These are phyloP conservation scores for Neolamprologus sp. DNA, from an alignment of 2,113 vertebrate species.

Conservation along the genomic window DNA sequence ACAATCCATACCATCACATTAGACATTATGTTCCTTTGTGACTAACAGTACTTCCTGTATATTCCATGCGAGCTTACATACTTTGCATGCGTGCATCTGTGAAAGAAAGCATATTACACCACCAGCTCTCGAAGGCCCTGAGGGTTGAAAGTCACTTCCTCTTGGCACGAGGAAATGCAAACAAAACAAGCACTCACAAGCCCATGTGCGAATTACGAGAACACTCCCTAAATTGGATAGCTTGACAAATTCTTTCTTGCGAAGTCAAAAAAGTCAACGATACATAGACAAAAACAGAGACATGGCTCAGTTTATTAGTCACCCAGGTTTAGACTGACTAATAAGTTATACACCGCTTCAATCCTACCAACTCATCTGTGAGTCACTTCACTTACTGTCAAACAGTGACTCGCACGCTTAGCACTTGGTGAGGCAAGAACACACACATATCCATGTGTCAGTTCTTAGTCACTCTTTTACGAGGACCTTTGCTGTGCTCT, in stretches of 20 bases:
- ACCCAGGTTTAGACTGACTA: not conserved
- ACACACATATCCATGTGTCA: conserved; percentile 34
- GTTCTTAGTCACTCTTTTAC: conserved; percentile 28
- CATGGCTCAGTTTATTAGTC: not conserved
- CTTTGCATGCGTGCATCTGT: not conserved
- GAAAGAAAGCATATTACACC: conserved; percentile 22
- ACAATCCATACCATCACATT: not conserved
- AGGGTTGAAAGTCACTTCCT: conserved; percentile 58
- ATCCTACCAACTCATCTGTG: conserved; percentile 20
- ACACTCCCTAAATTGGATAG: conserved; percentile 24
- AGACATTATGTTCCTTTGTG: conserved; percentile 31
- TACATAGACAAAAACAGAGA: not conserved
- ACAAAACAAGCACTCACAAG: conserved; percentile 43
- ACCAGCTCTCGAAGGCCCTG: conserved; percentile 17
- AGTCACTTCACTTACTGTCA: conserved; percentile 59
- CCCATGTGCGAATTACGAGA: conserved; percentile 12
- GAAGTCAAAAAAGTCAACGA: not conserved
- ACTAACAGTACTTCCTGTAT: conserved; percentile 40
- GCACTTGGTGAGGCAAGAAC: conserved; percentile 25
- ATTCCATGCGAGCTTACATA: not conserved
- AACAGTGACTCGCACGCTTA: conserved; percentile 23
- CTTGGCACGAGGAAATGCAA: conserved; percentile 44
- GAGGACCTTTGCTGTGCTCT: not conserved
- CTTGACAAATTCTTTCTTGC: not conserved
- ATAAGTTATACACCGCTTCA: not conserved